Evolutionary conservation across 2,888 invertebrate genomes (phyloP), one percentile per base, ranked within the genome.

Genomic region (Poecilobothrus nobilitatus): DNA sequence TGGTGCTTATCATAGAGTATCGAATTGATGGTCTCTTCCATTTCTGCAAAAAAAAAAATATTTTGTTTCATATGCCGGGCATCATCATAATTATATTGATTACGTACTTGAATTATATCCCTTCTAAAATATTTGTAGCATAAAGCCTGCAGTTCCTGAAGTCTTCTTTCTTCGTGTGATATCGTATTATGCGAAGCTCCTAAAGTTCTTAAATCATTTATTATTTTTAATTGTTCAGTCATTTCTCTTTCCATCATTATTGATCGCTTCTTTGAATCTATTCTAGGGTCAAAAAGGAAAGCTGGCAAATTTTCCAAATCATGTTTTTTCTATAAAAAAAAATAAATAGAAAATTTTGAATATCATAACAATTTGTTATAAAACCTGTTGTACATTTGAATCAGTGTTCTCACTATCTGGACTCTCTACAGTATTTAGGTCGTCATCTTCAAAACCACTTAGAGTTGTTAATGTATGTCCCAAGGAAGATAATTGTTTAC

Each of bases 391-490:
- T 27, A 20, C 10, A 20, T 37, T 65, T n/a, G 20, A 80, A 75
- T 92, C 92, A 66, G 87, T 89, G 70, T 91, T 87, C 74, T 92
- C 92, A 72, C 91, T 92, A 75, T 92, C 92, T 68, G 90, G 91
- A 15, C 82, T 82, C 27, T 89, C 87, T 76, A 87, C 86, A 71
- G 86, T 86, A 20, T 87, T 83, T 0, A 86, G 87, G 71, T 91
- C 91, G 75, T 94, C 94, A 77, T 92, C 92, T 77, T 95, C 95
- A 66, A 90, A 91, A 7, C 94, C 95, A 0, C 97, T 95, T 65
- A 98, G 84, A 87, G 95, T 94, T 0, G 98, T 97, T 68, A 98
- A 86, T 0, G 98, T 98, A 80, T 96, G 94, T 0, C 97, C 96
- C 61, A 98, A 84, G 0, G 96, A 92, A 0, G 96, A 95, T 34